Percentiles rank a stretch among this genome's conserved stretches.
These are phyloP conservation scores for Metellina segmentata DNA, from an alignment of 2,888 invertebrate species.

Conservation along the genomic window DNA sequence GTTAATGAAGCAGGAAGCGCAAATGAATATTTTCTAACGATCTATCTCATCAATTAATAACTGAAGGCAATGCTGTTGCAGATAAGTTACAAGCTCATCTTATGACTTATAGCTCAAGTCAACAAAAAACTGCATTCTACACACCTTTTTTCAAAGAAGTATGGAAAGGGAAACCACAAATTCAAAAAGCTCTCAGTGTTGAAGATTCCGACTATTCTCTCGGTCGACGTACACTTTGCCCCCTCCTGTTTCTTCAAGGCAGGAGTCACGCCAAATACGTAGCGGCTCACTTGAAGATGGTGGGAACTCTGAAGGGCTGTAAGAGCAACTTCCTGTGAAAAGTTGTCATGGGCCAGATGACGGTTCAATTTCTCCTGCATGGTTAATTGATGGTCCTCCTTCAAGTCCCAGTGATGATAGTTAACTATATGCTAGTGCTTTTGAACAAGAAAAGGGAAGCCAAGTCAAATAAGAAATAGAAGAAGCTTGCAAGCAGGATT, in stretches of 20 bases:
- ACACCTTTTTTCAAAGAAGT: conserved; percentile 97
- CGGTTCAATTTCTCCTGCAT: conserved; percentile 81
- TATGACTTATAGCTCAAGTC: conserved; percentile 88
- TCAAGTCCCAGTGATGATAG: conserved; percentile 86
- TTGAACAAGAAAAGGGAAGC: conserved; percentile 83
- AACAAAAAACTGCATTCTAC: conserved; percentile 87
- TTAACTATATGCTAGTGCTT: conserved; percentile 78
- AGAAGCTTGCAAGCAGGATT: conserved; percentile 83
- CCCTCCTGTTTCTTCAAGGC: conserved; percentile 78
- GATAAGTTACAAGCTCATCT: conserved; percentile 94
- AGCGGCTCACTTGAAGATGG: conserved; percentile 77
- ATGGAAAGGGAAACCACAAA: conserved; percentile 97
- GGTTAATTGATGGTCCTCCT: conserved; percentile 83
- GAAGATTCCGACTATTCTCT: conserved; percentile 84
- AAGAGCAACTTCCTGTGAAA: conserved; percentile 85
- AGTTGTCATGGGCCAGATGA: conserved; percentile 81
- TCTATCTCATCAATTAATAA: conserved; percentile 92
- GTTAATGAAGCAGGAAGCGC: conserved; percentile 94
- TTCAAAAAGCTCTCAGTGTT: conserved; percentile 94
- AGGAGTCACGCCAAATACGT: conserved; percentile 78
- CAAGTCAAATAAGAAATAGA: conserved; percentile 82
- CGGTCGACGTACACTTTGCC: conserved; percentile 75
- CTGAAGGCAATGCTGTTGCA: conserved; percentile 95
- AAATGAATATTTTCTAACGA: conserved; percentile 93
- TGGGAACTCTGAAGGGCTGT: conserved; percentile 82